phyloP scores from a whole-genome alignment of 2,113 vertebrate genomes.

The Hippolais icterina region DNA sequence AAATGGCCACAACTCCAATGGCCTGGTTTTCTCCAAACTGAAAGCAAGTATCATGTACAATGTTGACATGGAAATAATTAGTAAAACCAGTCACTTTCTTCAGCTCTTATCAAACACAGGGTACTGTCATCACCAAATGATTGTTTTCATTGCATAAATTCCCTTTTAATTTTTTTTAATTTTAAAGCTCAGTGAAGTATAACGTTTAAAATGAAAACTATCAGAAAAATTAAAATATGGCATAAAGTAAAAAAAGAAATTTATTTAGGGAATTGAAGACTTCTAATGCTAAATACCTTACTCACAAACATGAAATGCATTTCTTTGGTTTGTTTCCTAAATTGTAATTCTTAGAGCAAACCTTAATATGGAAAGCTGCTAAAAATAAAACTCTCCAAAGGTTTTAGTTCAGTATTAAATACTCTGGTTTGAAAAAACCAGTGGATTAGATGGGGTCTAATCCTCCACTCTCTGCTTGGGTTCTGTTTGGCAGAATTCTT shows the following conservation, averaged over 20 bases:
- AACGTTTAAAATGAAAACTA: conserved; percentile 25
- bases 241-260: background rate
- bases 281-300: background rate
- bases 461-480: background rate
- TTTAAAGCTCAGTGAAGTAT: background rate
- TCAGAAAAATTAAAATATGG: background rate
- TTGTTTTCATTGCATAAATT: conserved; percentile 52
- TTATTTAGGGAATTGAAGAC: background rate
- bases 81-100: conserved; percentile 54
- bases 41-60: conserved; percentile 38
- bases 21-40: conserved; percentile 35
- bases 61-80: conserved; percentile 49
- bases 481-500: conserved; percentile 12
- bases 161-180: background rate
- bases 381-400: conserved; percentile 17
- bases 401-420: conserved; percentile 20
- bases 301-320: background rate
- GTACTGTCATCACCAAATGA: conserved; percentile 38
- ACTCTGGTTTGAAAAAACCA: background rate
- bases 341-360: background rate
- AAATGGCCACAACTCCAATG: background rate
- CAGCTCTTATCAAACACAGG: conserved; percentile 46
- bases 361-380: background rate
- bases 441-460: conserved; percentile 28
- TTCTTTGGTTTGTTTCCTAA: background rate